Base-by-base conservation (phyloP, 2,888 invertebrate species). In the Orthosia cruda region DNA sequence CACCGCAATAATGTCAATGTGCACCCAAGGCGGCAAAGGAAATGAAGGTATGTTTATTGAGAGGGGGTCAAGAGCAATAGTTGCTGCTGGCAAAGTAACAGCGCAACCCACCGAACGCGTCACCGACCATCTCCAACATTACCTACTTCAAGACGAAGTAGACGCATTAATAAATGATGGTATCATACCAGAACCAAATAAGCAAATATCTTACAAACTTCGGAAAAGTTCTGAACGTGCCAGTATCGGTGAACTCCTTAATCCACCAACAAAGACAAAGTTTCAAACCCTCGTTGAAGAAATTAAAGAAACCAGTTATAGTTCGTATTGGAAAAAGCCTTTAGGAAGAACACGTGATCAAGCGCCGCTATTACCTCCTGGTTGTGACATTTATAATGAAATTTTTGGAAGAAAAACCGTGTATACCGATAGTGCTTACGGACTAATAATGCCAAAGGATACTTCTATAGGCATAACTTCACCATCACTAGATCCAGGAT, bases 11-110 rank as follows among this genome's bases (percentile, higher is more conserved):
- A 73, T 81, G 71, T 65, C 63, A 50, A 61, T 54, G 5, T 72
- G 74, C 20, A 26, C 16, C 13, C 80, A 84, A 20, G 91, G 92
- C 0, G 92, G 92, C 2, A 92, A 92, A 80, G 92, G 92, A 23
- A 93, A 93, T 70, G 54, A 71, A 47, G 91, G 91, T 5, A 87
- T 84, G 88, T 92, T 92, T 80, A 89, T 87, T 47, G 91, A 93
- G 64, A 89, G 92, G 72, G 87, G 85, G 67, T 80, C 86, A 1
- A 81, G 84, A 3, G 50, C 15, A 1, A 81, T 93, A 55, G 89
- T 87, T 63, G 91, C 92, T 2, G 93, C 92, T 1, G 93, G 93
- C 0, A 3, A 85, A 45, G 83, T 86, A 5, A 85, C 85, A 5
- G 78, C 81, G 15, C 91, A 92, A 62, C 70, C 88, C 0, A 72